Percentiles rank a stretch among this genome's conserved stretches.
Conservation (phyloP, 1,140 invertebrate genomes). For the Oncopodura yosiiana region DNA sequence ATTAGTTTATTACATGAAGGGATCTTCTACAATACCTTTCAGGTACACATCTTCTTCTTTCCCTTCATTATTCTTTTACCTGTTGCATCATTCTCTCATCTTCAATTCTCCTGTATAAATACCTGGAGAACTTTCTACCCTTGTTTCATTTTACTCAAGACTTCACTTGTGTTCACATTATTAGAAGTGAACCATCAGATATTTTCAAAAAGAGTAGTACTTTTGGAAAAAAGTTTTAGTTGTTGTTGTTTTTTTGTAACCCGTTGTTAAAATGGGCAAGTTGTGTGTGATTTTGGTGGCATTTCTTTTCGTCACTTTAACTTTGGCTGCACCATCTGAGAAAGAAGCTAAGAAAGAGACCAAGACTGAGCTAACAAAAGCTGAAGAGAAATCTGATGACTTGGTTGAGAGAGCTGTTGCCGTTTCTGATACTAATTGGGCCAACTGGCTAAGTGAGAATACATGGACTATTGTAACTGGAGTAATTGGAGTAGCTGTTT, state of each 20-base stretch:
- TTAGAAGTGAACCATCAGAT: not conserved
- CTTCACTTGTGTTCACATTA: not conserved
- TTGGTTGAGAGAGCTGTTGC: constrained; percentile 11
- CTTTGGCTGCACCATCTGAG: constrained; percentile 25
- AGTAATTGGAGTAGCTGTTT: constrained; percentile 5
- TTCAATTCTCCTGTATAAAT: too few species aligned
- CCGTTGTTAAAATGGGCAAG: not conserved
- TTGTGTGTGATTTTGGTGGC: constrained; percentile 1
- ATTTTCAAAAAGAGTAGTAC: too few species aligned
- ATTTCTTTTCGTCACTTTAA: constrained; percentile 12
- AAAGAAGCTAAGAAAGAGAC: constrained; percentile 1
- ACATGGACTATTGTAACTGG: constrained; percentile 7
- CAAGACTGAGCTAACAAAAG: not conserved
- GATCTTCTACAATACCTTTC: too few species aligned
- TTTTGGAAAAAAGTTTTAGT: too few species aligned
- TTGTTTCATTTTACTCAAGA: not conserved
- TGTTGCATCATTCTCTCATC: too few species aligned
- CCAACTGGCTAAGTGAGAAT: constrained; percentile 1
- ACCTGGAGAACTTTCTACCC: not conserved
- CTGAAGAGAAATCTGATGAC: constrained; percentile 5
- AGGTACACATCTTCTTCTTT: too few species aligned
- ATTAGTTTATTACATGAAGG: too few species aligned
- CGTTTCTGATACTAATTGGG: constrained; percentile 7
- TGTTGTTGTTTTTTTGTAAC: not conserved
- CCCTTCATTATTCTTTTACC: too few species aligned